A percentile compares a stretch with the other conserved stretches of the same genome.
Conservation (phyloP, 2,113 vertebrate species). For the Phaetusa simplex region DNA sequence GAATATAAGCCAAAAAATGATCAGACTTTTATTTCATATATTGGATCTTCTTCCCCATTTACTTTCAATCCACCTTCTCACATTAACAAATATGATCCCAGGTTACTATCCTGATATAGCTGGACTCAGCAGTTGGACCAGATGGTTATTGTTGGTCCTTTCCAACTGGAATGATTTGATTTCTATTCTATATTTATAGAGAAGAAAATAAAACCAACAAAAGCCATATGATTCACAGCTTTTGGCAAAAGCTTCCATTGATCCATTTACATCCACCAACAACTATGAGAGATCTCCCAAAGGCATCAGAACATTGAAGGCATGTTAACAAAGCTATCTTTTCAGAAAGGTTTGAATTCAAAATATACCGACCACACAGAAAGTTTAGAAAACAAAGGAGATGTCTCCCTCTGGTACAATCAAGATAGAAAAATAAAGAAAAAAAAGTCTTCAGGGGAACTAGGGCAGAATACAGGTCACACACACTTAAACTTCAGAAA, state of each 20-base stretch:
- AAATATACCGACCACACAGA: constrained; percentile 6
- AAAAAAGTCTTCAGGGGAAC: not conserved
- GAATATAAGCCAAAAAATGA: not conserved
- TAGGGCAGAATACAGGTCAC: not conserved
- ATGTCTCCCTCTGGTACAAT: not conserved
- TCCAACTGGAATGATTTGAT: not conserved
- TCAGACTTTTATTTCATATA: not conserved
- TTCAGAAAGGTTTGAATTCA: not conserved
- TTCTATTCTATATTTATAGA: not conserved
- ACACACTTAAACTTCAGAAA: not conserved
- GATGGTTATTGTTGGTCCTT: not conserved
- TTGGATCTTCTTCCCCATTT: not conserved
- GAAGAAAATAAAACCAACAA: not conserved
- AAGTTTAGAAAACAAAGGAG: constrained; percentile 26
- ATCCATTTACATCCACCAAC: not conserved
- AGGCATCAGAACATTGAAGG: not conserved
- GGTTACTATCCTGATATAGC: not conserved
- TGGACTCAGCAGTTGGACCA: not conserved
- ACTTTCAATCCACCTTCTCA: not conserved
- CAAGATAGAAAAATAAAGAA: not conserved
- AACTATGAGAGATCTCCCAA: not conserved
- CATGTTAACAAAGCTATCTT: constrained; percentile 22
- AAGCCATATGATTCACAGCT: not conserved
- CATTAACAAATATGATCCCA: not conserved
- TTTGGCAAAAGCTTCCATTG: not conserved